These are phyloP conservation scores for Bruchidius siliquastri DNA, from an alignment of 2,888 invertebrate species.

Conservation along the genomic window DNA sequence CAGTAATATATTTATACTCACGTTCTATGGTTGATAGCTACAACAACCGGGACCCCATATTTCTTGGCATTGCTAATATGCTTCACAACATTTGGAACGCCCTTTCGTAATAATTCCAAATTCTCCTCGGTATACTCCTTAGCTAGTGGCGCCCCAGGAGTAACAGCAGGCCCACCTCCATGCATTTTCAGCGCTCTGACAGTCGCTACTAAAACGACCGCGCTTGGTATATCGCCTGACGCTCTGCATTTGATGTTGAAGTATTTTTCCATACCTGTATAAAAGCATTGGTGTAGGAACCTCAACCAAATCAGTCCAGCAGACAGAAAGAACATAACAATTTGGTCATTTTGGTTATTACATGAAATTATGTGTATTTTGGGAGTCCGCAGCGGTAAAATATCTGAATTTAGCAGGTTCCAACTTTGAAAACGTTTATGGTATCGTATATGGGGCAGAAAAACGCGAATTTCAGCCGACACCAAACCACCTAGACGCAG, in stretches of 20 bases:
- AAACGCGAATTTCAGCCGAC: too few species aligned
- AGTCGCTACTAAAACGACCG: slow-evolving; percentile 88
- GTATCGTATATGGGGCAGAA: too few species aligned
- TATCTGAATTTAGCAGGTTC: too few species aligned
- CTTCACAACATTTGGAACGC: slow-evolving; percentile 84
- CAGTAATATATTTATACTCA: too few species aligned
- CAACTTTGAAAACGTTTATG: too few species aligned
- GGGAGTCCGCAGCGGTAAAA: too few species aligned
- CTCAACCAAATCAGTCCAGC: too few species aligned
- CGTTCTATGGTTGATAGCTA: slow-evolving; percentile 86
- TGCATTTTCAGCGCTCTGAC: slow-evolving; percentile 97
- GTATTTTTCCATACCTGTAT: slow-evolving; percentile 89
- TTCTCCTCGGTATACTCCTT: slow-evolving; percentile 85
- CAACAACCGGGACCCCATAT: slow-evolving; percentile 90
- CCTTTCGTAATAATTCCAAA: slow-evolving; percentile 76
- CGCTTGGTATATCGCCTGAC: slow-evolving; percentile 80
- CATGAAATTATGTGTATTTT: too few species aligned
- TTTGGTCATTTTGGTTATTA: too few species aligned
- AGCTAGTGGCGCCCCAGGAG: slow-evolving; percentile 77
- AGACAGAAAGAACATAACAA: too few species aligned
- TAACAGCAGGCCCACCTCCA: slow-evolving; percentile 91
- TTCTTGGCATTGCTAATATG: slow-evolving; percentile 90
- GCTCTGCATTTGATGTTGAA: slow-evolving; percentile 94
- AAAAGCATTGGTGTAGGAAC: too few species aligned
- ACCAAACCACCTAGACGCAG: too few species aligned